Conservation (phyloP, 2,888 invertebrate genomes). For the Erebia epiphron region DNA sequence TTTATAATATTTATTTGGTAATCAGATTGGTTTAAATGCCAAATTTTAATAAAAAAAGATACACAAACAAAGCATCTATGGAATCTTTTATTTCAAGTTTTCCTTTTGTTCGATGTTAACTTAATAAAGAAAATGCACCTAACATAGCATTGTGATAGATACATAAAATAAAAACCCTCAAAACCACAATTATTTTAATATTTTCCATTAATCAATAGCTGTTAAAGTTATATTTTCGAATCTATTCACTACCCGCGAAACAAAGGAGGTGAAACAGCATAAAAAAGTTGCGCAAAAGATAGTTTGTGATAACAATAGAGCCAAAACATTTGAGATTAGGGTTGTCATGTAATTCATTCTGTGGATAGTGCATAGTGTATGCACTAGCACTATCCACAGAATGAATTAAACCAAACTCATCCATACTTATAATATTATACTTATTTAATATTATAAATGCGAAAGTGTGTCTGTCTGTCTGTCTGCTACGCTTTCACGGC, state of each 20-base stretch:
- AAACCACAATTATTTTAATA: background rate
- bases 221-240: constrained; percentile 2
- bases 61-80: too few relatives aligned
- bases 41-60: too few relatives aligned
- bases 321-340: constrained; percentile 15
- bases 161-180: background rate
- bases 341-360: background rate
- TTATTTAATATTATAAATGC: too few relatives aligned
- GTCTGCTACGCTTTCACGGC: too few relatives aligned
- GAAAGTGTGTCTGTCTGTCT: too few relatives aligned
- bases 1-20: too few relatives aligned
- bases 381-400: too few relatives aligned
- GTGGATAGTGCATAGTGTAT: too few relatives aligned
- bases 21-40: too few relatives aligned
- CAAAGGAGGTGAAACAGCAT: constrained; percentile 6
- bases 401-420: too few relatives aligned
- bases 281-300: constrained; percentile 16
- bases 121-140: background rate
- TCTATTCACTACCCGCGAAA: constrained; percentile 4
- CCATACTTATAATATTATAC: too few relatives aligned
- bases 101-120: background rate
- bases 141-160: background rate
- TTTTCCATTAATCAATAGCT: background rate
- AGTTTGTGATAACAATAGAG: constrained; percentile 16
- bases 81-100: background rate